Conservation (phyloP, 2,888 invertebrate species). For the Drosophila paranaensis region DNA sequence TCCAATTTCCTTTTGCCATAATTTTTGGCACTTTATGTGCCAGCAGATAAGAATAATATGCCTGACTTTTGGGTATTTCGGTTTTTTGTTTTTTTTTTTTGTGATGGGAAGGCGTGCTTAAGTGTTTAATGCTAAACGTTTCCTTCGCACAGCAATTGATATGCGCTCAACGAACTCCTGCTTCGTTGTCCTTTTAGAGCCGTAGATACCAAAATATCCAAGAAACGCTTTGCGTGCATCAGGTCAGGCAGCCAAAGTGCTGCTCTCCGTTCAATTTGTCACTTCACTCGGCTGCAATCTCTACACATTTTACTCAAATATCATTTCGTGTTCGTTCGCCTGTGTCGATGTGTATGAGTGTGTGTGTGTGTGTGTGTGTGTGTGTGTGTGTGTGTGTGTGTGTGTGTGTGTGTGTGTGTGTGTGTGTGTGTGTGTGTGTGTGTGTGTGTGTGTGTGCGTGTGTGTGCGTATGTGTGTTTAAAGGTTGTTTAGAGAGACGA, state of each 20-base stretch:
- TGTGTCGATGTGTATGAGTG: conserved; percentile 14
- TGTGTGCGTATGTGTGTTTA: conserved; percentile 1
- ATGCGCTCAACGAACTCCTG: conserved; percentile 48
- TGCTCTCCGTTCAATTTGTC: conserved; percentile 51
- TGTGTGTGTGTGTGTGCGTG: background rate
- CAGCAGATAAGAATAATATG: conserved; percentile 63
- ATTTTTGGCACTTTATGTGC: conserved; percentile 75
- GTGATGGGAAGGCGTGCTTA: conserved; percentile 28
- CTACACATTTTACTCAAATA: conserved; percentile 61
- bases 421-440: too few species aligned
- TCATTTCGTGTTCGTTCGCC: conserved; percentile 36
- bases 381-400: background rate
- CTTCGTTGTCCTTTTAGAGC: conserved; percentile 59
- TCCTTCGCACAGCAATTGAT: conserved; percentile 55
- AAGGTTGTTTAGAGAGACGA: conserved; percentile 26
- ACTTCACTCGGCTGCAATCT: conserved; percentile 56
- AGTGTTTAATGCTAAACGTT: conserved; percentile 72
- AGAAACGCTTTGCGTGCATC: conserved; percentile 59
- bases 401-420: background rate
- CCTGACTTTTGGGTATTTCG: conserved; percentile 31
- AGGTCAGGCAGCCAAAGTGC: conserved; percentile 30
- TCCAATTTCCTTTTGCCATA: conserved; percentile 72
- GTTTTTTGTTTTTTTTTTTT: conserved; percentile 6
- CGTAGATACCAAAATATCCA: conserved; percentile 19
- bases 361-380: background rate